Evolutionary conservation across 2,888 invertebrate species (phyloP).

Genomic region (Craniophora ligustri): DNA sequence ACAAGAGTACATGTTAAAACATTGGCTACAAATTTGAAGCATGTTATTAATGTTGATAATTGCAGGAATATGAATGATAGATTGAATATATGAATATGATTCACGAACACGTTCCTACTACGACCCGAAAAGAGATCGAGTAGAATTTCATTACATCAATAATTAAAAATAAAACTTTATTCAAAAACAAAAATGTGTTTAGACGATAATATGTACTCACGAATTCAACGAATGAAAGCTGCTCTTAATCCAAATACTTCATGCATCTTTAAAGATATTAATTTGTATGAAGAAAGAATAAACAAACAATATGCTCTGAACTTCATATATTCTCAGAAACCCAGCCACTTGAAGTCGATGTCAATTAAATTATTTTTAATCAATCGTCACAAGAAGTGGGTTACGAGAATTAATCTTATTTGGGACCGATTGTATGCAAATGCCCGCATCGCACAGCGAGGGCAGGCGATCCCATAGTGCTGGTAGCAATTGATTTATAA

Average conservation of each 20-base stretch:
- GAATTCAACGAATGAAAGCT: not conserved
- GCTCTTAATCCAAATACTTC: not conserved
- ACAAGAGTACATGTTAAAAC: too few species aligned
- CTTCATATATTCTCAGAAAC: constrained; percentile 5
- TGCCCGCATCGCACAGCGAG: constrained; percentile 74
- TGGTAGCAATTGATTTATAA: constrained; percentile 47
- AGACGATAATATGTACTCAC: too few species aligned
- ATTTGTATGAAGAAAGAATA: not conserved
- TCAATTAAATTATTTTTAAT: constrained; percentile 49
- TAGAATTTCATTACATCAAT: too few species aligned
- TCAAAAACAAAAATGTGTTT: too few species aligned
- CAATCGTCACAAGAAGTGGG: constrained; percentile 64
- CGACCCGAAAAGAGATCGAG: too few species aligned
- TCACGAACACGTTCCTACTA: too few species aligned
- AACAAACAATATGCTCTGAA: not conserved
- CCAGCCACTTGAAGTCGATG: constrained; percentile 14
- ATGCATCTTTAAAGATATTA: not conserved
- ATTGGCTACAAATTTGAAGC: too few species aligned
- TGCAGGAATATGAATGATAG: too few species aligned
- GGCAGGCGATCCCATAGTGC: constrained; percentile 51
- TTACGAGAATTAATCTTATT: constrained; percentile 68
- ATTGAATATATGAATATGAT: too few species aligned
- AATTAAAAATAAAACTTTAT: too few species aligned
- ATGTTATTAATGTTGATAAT: too few species aligned
- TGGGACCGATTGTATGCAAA: constrained; percentile 74